phyloP scores from a whole-genome alignment of 2,888 invertebrate genomes.

The Cantharis nigra region DNA sequence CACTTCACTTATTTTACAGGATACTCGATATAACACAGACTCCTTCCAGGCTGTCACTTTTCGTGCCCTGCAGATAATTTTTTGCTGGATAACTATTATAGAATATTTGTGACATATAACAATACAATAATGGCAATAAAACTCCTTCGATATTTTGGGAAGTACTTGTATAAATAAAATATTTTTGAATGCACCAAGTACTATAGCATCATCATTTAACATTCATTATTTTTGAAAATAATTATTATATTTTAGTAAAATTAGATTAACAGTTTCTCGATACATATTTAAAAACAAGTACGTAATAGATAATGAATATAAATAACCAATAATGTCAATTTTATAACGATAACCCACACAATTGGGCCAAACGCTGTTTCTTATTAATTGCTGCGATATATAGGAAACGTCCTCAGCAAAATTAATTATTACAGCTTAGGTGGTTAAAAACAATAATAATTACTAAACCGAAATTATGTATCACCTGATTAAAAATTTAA shows the following conservation, averaged over 20 bases:
- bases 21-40: neutral
- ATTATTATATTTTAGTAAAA: neutral
- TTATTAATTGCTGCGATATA: neutral
- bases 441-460: neutral
- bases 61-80: neutral
- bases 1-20: neutral
- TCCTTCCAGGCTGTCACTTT: neutral
- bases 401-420: neutral
- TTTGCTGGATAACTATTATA: neutral
- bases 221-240: neutral
- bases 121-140: too few species aligned
- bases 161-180: too few species aligned
- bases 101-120: too few species aligned
- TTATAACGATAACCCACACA: neutral
- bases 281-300: neutral
- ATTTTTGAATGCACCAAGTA: too few species aligned
- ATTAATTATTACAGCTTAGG: neutral
- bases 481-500: constrained; percentile 3
- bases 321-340: neutral
- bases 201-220: too few species aligned
- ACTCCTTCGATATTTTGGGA: too few species aligned
- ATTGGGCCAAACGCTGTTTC: neutral
- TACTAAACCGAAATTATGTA: neutral
- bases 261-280: neutral
- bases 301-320: neutral